Base-by-base conservation (phyloP, 2,888 invertebrate genomes). In the Drosophila nigricruria region DNA sequence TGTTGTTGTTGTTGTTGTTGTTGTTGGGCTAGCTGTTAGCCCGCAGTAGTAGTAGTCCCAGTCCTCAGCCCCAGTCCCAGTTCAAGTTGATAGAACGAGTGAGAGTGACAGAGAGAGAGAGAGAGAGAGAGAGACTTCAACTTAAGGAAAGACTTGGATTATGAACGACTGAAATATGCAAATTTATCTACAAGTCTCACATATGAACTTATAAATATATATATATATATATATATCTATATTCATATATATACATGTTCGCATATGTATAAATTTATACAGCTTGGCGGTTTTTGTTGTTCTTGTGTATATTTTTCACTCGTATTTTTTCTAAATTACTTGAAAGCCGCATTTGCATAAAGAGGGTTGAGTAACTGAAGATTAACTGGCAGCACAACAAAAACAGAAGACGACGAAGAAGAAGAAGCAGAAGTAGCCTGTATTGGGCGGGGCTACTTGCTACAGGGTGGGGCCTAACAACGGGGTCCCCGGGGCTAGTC, bases 351-450 rank as follows among this genome's bases (percentile, higher is more conserved):
- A 86, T 86, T 87, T 90, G 81, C 86, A 87, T 87, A 87, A 90
- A 86, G 85, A 90, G 90, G 90, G 89, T 90, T 87, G 90, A 90
- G 89, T 86, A 79, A 82, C 89, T 83, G 88, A 84, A 84, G 89
- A 83, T 89, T 87, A 83, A 83, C 87, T 77, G 87, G 72, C 89
- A 77, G 70, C 80, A 16, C 67, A 73, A 54, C 77, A 66, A 53
- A 52, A 59, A 45, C 53, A 53, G 56, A 64, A 27, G 47, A 56
- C 50, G 60, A 67, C 45, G 52, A 42, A 18, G 54, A 32, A 32
- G 45, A 45, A 54, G 5, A 45, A 40, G 27, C 20, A 58, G 53
- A 43, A 49, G 43, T 66, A 61, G 49, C 32, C 64, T 61, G 63
- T 34, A 54, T 53, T 43, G 79, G 75, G 78, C 67, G 67, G 74